Evolutionary conservation across 2,113 vertebrate species (phyloP).

Genomic region (Aegotheles bennettii): DNA sequence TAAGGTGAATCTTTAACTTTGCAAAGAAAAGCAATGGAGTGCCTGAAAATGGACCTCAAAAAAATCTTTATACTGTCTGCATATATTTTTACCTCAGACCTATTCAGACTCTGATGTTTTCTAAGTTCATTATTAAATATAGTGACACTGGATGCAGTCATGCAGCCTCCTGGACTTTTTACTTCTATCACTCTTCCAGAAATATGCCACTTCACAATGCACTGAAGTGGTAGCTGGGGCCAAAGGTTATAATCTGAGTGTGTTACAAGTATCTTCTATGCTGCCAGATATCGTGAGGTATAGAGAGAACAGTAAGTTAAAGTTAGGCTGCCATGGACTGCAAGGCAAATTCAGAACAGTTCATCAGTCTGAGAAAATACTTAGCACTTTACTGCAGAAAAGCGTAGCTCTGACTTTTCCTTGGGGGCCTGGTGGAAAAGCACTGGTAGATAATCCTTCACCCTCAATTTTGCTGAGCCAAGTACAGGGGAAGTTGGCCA

Average conservation of each 20-base stretch:
- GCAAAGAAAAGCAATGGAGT: neutral
- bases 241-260: neutral
- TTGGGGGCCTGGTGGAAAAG: neutral
- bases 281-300: neutral
- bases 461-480: neutral
- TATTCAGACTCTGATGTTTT: neutral
- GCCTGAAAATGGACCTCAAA: neutral
- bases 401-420: neutral
- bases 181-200: neutral
- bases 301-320: neutral
- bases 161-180: neutral
- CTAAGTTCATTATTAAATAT: neutral
- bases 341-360: neutral
- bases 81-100: neutral
- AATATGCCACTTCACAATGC: neutral
- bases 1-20: neutral
- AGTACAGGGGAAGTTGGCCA: neutral
- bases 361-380: constrained; percentile 29
- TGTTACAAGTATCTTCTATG: neutral
- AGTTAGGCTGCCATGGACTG: neutral
- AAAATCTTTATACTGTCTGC: neutral
- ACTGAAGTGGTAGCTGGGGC: neutral
- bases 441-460: neutral
- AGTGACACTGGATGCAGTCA: neutral
- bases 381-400: neutral